Evolutionary conservation across 2,888 invertebrate species (phyloP).

Genomic region (Drosophila macrospina): DNA sequence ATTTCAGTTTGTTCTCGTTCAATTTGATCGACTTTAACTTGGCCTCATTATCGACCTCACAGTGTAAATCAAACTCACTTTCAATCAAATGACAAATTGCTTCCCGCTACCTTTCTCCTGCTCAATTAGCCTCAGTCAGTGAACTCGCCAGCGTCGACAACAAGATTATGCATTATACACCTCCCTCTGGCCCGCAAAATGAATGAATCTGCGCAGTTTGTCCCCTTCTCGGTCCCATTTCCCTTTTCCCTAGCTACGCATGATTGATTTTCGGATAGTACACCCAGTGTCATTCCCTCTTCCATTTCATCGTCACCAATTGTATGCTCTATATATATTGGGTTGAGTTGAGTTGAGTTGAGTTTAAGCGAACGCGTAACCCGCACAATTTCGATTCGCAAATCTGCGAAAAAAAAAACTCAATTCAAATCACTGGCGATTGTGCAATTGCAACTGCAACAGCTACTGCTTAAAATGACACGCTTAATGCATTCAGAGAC

Average conservation of each 20-base stretch:
- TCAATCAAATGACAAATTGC: conserved; percentile 77
- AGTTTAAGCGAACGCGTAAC: conserved; percentile 63
- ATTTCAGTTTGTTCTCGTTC: conserved; percentile 3
- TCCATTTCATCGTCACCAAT: conserved; percentile 13
- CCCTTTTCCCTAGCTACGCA: conserved; percentile 37
- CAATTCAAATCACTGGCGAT: conserved; percentile 71
- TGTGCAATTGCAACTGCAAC: conserved; percentile 70
- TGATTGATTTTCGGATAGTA: conserved; percentile 58
- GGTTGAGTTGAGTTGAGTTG: neutral
- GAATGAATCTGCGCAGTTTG: conserved; percentile 2
- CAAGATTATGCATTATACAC: conserved; percentile 59
- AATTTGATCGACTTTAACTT: conserved; percentile 10
- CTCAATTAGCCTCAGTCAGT: conserved; percentile 72
- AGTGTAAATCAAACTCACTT: conserved; percentile 69
- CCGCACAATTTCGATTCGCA: conserved; percentile 63
- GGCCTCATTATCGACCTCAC: conserved; percentile 42
- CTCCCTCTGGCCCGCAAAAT: neutral
- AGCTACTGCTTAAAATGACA: conserved; percentile 73
- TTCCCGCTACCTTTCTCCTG: conserved; percentile 75
- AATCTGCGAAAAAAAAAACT: conserved; percentile 38
- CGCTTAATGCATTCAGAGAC: conserved; percentile 64
- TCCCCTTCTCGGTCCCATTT: conserved; percentile 11
- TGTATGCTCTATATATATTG: conserved; percentile 20
- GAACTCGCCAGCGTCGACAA: conserved; percentile 63
- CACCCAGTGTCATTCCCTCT: conserved; percentile 1